Percentiles rank a stretch among this genome's conserved stretches.
These are phyloP conservation scores for Eumaeus atala DNA, from an alignment of 1,140 invertebrate genomes.

Conservation along the genomic window DNA sequence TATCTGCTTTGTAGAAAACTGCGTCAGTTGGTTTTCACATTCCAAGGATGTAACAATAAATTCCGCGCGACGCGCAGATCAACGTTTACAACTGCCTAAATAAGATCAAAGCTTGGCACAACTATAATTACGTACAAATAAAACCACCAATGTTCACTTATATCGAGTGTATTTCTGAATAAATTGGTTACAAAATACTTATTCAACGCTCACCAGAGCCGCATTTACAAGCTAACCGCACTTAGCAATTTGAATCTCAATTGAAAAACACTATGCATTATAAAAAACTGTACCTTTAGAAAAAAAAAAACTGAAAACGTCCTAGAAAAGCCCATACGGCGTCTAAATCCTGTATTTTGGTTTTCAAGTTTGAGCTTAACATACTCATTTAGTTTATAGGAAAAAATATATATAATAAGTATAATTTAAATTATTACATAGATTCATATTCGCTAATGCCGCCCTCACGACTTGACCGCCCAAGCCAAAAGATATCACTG, in stretches of 20 bases:
- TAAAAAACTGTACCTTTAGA: slow-evolving; percentile 44
- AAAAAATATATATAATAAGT: slow-evolving; percentile 69
- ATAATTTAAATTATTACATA: slow-evolving; percentile 73
- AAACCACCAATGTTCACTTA: slow-evolving; percentile 64
- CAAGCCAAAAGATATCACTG: slow-evolving; percentile 19
- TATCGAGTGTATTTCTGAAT: slow-evolving; percentile 72
- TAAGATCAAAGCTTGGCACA: too few relatives aligned
- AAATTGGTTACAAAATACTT: slow-evolving; percentile 73
- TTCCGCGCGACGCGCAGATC: too few relatives aligned
- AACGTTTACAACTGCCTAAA: too few relatives aligned
- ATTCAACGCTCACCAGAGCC: slow-evolving; percentile 38
- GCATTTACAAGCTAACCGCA: slow-evolving; percentile 47
- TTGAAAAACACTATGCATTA: slow-evolving; percentile 51
- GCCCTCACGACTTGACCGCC: slow-evolving; percentile 48
- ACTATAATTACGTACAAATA: slow-evolving; percentile 30
- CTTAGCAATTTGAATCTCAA: slow-evolving; percentile 53
- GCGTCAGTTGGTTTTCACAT: too few relatives aligned
- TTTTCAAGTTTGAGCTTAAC: slow-evolving; percentile 66
- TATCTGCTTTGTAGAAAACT: too few relatives aligned
- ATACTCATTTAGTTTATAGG: slow-evolving; percentile 63
- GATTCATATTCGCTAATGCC: slow-evolving; percentile 28
- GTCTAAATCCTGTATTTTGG: slow-evolving; percentile 43
- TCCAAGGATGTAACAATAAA: too few relatives aligned
- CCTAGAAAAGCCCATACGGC: slow-evolving; percentile 43
- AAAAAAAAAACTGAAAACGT: slow-evolving; percentile 13